Evolutionary conservation across 2,797 vertebrate species (phyloP), one percentile per base, ranked within the genome.

Genomic region (Coccyzus lansbergi): DNA sequence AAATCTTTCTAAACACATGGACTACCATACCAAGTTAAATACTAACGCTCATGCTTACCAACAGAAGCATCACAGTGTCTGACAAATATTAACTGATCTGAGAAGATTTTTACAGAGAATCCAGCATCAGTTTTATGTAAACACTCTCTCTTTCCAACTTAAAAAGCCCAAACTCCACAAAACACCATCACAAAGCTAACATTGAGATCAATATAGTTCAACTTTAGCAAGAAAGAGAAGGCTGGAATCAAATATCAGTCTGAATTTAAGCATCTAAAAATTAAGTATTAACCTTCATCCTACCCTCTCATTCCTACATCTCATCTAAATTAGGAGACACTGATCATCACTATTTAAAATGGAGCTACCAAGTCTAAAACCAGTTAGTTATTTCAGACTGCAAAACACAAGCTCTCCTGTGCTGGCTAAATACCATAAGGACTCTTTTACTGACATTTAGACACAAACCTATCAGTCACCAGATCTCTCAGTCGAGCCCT

Each of bases 321-420:
- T 68, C 62, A 81, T 72, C 86, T 88, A 91, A 81, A 94, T 81
- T 13, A 93, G 72, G 65, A 93, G 77, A 72, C 44, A 92, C 9
- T 60, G 34, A 68, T 83, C 53, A 88, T 34, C 21, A 13, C 62
- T 83, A 56, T 53, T 90, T 64, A 88, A 90, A 94, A 86, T 36
- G 51, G 40, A 92, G 22, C 34, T 80, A 52, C 29, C 15, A 42
- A 83, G 44, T 58, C 88, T 76, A 60, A 88, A 86, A 64, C 2
- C 24, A 86, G 69, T 78, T 78, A 53, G 78, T 81, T 94, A 88
- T 60, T 93, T 80, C 49, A 55, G 46, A 46, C 33, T 62, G 58
- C 36, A 91, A 81, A 92, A 86, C n/a, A 83, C 46, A 33, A 12
- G 49, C n/a, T 81, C 21, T 83, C 60, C 62, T 46, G n/a, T 8